Conservation (phyloP, 2,888 invertebrate species). For the Parnassius glacialis region DNA sequence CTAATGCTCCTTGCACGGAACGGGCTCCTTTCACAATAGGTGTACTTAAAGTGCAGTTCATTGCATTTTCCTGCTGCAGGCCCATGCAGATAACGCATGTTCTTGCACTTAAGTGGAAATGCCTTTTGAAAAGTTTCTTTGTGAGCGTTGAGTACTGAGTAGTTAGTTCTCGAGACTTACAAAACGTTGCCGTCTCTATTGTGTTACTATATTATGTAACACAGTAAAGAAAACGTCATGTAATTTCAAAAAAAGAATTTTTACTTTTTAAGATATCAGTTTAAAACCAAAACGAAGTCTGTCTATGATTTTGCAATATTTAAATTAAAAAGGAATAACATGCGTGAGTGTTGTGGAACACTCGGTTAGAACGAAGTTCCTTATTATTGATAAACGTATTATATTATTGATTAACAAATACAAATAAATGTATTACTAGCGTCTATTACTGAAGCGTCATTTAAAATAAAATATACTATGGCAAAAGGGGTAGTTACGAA, state of each 20-base stretch:
- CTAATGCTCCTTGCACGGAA: conserved; percentile 3
- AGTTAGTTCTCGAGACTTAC: conserved; percentile 23
- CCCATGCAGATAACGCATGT: conserved; percentile 25
- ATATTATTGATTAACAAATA: too few relatives aligned
- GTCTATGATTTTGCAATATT: too few relatives aligned
- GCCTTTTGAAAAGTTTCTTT: conserved; percentile 24
- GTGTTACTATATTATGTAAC: conserved; percentile 1
- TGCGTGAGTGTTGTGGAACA: too few relatives aligned
- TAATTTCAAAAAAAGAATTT: not conserved
- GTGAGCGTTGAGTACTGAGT: conserved; percentile 8
- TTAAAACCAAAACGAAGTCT: too few relatives aligned
- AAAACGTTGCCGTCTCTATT: conserved; percentile 8
- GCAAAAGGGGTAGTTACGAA: too few relatives aligned
- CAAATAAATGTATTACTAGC: too few relatives aligned
- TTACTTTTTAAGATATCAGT: too few relatives aligned
- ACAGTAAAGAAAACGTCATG: not conserved
- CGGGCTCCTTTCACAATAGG: conserved; percentile 15
- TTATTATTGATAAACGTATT: too few relatives aligned
- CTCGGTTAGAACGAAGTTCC: too few relatives aligned
- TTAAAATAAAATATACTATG: too few relatives aligned
- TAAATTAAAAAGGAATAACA: too few relatives aligned
- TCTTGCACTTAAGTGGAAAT: conserved; percentile 19
- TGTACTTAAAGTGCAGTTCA: conserved; percentile 18
- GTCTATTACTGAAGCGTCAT: too few relatives aligned
- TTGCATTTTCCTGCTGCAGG: conserved; percentile 25